phyloP scores from a whole-genome alignment of 1,140 invertebrate genomes.

The Cotesia typhae region DNA sequence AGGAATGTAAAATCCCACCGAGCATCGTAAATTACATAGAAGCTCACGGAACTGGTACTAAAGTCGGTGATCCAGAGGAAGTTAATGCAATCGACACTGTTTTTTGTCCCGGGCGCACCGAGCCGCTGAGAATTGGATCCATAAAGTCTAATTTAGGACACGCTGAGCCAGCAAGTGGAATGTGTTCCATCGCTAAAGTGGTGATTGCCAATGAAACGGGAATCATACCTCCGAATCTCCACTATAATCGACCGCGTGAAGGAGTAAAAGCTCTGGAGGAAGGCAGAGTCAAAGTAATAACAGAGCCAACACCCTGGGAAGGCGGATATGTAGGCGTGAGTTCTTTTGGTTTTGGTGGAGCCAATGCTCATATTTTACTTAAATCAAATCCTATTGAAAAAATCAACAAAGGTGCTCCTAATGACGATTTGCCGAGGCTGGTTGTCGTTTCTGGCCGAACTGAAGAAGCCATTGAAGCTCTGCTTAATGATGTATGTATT shows the following conservation, averaged over 20 bases:
- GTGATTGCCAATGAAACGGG: constrained; percentile 77
- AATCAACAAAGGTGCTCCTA: constrained; percentile 61
- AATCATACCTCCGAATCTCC: constrained; percentile 77
- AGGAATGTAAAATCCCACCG: constrained; percentile 82
- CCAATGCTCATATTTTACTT: constrained; percentile 75
- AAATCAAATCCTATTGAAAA: constrained; percentile 67
- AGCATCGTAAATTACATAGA: constrained; percentile 82
- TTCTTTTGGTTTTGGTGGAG: constrained; percentile 74
- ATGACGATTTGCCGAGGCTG: constrained; percentile 71
- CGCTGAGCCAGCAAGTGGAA: constrained; percentile 87
- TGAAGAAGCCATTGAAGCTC: constrained; percentile 74
- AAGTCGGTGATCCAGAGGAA: constrained; percentile 89
- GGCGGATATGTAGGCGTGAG: constrained; percentile 70
- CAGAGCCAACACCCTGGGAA: constrained; percentile 71
- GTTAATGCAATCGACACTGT: constrained; percentile 84
- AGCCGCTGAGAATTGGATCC: constrained; percentile 85
- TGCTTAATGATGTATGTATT: constrained; percentile 71
- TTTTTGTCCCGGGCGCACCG: constrained; percentile 74
- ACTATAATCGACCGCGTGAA: constrained; percentile 74
- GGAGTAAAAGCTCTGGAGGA: constrained; percentile 74
- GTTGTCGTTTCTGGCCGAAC: constrained; percentile 74
- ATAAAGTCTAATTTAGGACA: constrained; percentile 96
- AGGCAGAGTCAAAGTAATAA: constrained; percentile 72
- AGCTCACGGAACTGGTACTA: constrained; percentile 89
- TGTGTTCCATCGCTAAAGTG: constrained; percentile 83